Conservation (phyloP, 23 tunicate genomes). For the Halocynthia aurantium region DNA sequence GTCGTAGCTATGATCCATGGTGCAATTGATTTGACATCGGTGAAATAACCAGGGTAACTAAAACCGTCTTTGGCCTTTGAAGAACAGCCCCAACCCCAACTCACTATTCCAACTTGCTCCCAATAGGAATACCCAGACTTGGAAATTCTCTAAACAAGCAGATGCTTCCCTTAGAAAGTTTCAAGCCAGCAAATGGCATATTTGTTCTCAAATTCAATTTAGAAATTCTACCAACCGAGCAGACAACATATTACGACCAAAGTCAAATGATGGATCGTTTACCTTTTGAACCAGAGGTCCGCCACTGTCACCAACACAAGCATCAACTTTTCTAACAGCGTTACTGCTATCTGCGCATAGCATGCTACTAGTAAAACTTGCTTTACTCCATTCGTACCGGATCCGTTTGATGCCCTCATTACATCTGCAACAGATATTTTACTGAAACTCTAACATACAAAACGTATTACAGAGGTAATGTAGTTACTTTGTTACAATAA, state of each 20-base stretch:
- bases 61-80: conserved; percentile 2
- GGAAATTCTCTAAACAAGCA: background rate
- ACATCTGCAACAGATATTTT: conserved; percentile 2
- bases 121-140: conserved; percentile 5
- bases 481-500: background rate
- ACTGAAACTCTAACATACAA: no score
- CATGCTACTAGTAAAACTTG: conserved; percentile 20
- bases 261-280: background rate
- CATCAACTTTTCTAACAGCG: conserved; percentile 9
- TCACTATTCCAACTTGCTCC: conserved; percentile 10
- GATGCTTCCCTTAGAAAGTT: background rate
- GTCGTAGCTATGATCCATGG: conserved; percentile 9
- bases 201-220: no score
- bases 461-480: no score
- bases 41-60: conserved; percentile 10
- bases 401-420: conserved; percentile 11
- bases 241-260: no score
- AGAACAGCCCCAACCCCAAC: conserved; percentile 36
- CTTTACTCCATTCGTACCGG: background rate
- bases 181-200: background rate
- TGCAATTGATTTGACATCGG: conserved; percentile 2
- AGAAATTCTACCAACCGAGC: no score
- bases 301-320: conserved; percentile 45
- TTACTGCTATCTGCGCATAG: conserved; percentile 17
- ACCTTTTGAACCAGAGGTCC: conserved; percentile 47